These are phyloP conservation scores for Emys orbicularis DNA, from an alignment of 2,797 vertebrate species.

Conservation along the genomic window DNA sequence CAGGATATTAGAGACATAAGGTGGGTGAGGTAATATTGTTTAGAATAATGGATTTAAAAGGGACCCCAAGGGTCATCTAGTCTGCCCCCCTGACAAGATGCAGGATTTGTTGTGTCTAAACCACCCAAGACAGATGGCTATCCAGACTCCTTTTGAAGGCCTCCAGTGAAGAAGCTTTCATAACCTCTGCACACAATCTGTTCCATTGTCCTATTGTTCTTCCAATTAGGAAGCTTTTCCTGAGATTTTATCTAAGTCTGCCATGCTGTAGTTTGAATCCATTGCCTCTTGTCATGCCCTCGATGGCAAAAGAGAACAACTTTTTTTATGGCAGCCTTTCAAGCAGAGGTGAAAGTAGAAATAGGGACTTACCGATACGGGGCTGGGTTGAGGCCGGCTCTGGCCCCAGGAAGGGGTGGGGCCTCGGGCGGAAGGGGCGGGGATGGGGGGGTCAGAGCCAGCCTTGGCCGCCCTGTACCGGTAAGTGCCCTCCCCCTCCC, in stretches of 20 bases:
- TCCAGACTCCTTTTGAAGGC: not conserved
- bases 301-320: not conserved
- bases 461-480: too few species aligned
- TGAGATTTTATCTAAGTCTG: not conserved
- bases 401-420: too few species aligned
- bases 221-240: not conserved
- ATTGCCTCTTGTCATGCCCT: too few species aligned
- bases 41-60: not conserved
- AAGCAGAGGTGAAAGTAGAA: not conserved
- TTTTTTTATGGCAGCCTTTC: not conserved
- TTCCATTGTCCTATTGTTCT: not conserved
- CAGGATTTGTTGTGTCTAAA: not conserved
- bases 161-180: not conserved
- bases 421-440: too few species aligned
- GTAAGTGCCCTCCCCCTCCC: too few species aligned
- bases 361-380: too few species aligned
- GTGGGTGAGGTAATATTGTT: not conserved
- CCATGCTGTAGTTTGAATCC: not conserved
- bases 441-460: too few species aligned
- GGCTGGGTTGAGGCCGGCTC: too few species aligned
- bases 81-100: too few species aligned
- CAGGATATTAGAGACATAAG: too few species aligned
- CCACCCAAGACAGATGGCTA: not conserved
- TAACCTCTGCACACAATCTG: not conserved
- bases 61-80: not conserved